These are phyloP conservation scores for Clivina fossor DNA, from an alignment of 2,888 invertebrate genomes.

Conservation along the genomic window DNA sequence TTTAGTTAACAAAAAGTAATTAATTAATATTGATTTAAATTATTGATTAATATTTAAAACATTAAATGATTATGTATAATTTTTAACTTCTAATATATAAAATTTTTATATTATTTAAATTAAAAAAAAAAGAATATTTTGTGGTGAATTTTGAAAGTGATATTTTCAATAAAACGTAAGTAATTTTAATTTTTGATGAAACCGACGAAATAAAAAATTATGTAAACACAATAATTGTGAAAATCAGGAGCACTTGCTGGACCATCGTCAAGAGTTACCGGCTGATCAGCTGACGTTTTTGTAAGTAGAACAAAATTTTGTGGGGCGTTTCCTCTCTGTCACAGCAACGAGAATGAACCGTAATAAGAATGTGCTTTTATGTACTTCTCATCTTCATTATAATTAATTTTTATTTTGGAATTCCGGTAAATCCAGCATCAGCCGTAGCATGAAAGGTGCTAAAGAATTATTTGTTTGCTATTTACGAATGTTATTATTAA, in stretches of 20 bases:
- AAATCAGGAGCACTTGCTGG: slow-evolving; percentile 26
- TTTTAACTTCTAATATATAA: too few relatives aligned
- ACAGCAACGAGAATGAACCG: slow-evolving; percentile 8
- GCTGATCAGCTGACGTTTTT: slow-evolving; percentile 31
- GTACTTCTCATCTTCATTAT: background rate
- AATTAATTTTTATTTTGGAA: too few relatives aligned
- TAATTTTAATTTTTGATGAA: background rate
- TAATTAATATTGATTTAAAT: too few relatives aligned
- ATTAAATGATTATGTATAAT: too few relatives aligned
- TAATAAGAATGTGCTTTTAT: slow-evolving; percentile 18
- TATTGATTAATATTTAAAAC: too few relatives aligned
- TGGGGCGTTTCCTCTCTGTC: slow-evolving; percentile 3
- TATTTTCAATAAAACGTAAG: background rate
- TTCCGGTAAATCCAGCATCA: slow-evolving; percentile 33
- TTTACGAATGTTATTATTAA: background rate
- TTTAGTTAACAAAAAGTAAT: too few relatives aligned
- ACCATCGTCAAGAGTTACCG: slow-evolving; percentile 28
- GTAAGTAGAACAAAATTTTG: slow-evolving; percentile 24
- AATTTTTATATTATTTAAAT: too few relatives aligned
- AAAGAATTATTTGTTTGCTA: slow-evolving; percentile 10
- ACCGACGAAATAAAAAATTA: background rate
- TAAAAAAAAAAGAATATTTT: too few relatives aligned
- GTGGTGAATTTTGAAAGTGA: background rate
- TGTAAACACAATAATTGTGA: background rate
- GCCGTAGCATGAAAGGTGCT: slow-evolving; percentile 24